Evolutionary conservation across 2,888 invertebrate species (phyloP).

Genomic region (Asteroscopus sphinx): DNA sequence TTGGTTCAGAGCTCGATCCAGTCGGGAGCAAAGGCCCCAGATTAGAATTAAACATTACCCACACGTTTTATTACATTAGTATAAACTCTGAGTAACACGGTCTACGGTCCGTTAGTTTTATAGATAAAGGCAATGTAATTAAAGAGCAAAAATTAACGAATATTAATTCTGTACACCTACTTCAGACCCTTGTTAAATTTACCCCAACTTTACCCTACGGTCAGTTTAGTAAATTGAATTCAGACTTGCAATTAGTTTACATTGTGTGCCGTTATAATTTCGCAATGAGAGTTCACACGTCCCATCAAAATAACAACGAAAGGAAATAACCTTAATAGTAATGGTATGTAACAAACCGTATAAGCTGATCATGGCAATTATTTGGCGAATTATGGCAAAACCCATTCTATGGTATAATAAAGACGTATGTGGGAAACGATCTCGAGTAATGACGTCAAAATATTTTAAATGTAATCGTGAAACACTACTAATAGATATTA

Average conservation of each 20-base stretch:
- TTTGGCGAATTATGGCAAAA: no score
- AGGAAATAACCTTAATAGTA: no score
- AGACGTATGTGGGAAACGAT: no score
- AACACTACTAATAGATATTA: no score
- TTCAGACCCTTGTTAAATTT: constrained; percentile 61
- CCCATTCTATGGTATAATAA: no score
- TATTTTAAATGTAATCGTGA: no score
- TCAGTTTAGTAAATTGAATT: constrained; percentile 61
- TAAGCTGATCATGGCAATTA: no score
- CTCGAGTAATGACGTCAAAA: no score
- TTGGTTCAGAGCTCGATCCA: no score
- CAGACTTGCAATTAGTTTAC: constrained; percentile 53
- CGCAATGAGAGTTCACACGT: constrained; percentile 10
- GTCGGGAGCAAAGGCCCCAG: no score
- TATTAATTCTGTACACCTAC: constrained; percentile 53
- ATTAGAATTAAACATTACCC: neutral
- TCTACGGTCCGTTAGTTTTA: constrained; percentile 7
- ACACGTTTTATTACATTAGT: constrained; percentile 3
- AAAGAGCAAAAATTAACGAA: constrained; percentile 45
- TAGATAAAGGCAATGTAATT: constrained; percentile 28
- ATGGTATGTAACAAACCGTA: neutral
- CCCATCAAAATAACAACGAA: neutral
- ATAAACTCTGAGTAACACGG: constrained; percentile 1
- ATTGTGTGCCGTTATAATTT: constrained; percentile 50
- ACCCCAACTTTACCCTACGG: constrained; percentile 50